A percentile compares a stretch with the other conserved stretches of the same genome.
These are phyloP conservation scores for Lanistes nyassanus DNA, from an alignment of 1,140 invertebrate genomes.

Conservation along the genomic window DNA sequence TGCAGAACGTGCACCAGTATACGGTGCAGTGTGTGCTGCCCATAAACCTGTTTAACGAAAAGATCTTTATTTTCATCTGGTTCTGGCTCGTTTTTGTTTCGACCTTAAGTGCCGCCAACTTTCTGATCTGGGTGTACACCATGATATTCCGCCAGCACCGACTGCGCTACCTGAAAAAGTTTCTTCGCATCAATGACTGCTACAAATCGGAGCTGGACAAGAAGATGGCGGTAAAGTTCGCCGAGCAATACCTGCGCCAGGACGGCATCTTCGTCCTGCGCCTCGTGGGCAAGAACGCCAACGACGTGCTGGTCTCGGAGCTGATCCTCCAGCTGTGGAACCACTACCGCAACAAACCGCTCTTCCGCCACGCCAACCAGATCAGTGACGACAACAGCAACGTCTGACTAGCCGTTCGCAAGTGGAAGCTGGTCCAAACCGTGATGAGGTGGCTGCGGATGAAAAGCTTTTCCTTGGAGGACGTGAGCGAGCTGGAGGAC, in stretches of 20 bases:
- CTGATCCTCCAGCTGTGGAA: constrained; percentile 69
- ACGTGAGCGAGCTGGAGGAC: constrained; percentile 31
- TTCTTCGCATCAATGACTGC: constrained; percentile 65
- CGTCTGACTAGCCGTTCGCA: constrained; percentile 61
- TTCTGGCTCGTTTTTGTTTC: constrained; percentile 72
- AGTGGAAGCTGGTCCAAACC: constrained; percentile 49
- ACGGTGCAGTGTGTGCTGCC: constrained; percentile 71
- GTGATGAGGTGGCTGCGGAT: constrained; percentile 40
- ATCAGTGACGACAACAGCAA: constrained; percentile 63
- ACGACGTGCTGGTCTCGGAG: constrained; percentile 70
- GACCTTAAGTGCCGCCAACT: constrained; percentile 67
- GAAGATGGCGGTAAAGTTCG: constrained; percentile 66
- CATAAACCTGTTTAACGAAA: constrained; percentile 72
- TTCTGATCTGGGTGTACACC: constrained; percentile 66
- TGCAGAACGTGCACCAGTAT: constrained; percentile 62
- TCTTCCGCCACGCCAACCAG: constrained; percentile 62
- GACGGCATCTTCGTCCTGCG: constrained; percentile 70
- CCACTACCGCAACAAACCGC: constrained; percentile 62
- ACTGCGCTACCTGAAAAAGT: constrained; percentile 66
- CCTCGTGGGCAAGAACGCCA: constrained; percentile 70
- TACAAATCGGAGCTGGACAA: constrained; percentile 63
- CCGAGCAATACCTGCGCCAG: constrained; percentile 69
- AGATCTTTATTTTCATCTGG: constrained; percentile 72
- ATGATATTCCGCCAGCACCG: constrained; percentile 64
- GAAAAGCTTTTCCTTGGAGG: constrained; percentile 40